These are phyloP conservation scores for Oscheius sp. DNA, from an alignment of 2,888 invertebrate genomes.

Conservation along the genomic window DNA sequence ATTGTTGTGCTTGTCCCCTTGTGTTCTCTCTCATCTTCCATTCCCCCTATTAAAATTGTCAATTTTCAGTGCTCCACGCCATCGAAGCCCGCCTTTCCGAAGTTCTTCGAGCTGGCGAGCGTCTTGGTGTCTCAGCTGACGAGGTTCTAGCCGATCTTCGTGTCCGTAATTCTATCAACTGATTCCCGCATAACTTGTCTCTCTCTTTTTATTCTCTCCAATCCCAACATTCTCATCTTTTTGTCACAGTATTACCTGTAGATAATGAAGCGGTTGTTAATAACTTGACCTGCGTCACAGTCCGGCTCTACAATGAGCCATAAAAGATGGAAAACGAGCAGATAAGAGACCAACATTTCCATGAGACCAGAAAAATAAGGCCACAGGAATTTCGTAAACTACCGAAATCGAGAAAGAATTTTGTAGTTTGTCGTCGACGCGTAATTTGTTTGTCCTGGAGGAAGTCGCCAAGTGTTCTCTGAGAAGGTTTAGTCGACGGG, in stretches of 20 bases:
- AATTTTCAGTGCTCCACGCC: conserved; percentile 67
- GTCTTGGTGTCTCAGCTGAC: conserved; percentile 68
- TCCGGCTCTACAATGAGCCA: conserved; percentile 15
- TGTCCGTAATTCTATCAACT: conserved; percentile 49
- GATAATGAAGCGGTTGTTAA: conserved; percentile 36
- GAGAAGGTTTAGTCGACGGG: too few relatives aligned
- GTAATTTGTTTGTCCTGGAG: too few relatives aligned
- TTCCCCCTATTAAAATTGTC: background rate
- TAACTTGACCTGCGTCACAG: conserved; percentile 14
- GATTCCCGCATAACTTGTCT: background rate
- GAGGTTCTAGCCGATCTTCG: conserved; percentile 67
- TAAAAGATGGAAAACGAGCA: conserved; percentile 5
- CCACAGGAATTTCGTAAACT: too few relatives aligned
- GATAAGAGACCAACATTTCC: background rate
- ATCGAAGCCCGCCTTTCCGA: conserved; percentile 69
- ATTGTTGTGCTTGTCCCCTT: conserved; percentile 1
- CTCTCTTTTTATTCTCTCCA: background rate
- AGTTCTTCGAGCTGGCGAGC: conserved; percentile 69
- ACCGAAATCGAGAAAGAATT: too few relatives aligned
- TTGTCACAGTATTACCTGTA: conserved; percentile 31
- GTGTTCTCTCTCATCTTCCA: background rate
- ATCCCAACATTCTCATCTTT: background rate
- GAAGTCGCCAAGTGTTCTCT: too few relatives aligned
- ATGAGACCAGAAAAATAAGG: too few relatives aligned
- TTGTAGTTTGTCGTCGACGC: too few relatives aligned